phyloP scores from a whole-genome alignment of 2,888 invertebrate species.

The Dryococelus australis region DNA sequence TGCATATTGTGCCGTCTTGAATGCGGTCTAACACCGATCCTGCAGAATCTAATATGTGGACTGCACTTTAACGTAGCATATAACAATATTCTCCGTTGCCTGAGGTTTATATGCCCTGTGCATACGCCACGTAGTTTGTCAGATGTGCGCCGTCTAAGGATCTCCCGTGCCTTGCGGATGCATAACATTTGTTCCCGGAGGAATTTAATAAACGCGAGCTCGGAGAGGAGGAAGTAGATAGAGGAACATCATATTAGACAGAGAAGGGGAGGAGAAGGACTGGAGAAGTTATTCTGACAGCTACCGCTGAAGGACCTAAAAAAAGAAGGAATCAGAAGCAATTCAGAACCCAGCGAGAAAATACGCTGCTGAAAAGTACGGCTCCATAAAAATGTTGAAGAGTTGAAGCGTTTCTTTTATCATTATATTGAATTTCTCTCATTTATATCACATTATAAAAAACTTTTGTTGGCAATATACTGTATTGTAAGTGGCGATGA shows the following conservation, averaged over 20 bases:
- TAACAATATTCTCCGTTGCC: background rate
- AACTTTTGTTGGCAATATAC: no score
- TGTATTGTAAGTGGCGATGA: no score
- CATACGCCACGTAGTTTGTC: background rate
- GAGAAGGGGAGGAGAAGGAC: background rate
- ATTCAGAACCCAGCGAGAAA: background rate
- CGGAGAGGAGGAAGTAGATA: background rate
- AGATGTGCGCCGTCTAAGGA: background rate
- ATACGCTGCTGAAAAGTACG: background rate
- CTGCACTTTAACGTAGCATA: background rate
- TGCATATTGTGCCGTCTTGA: no score
- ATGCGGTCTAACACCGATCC: no score
- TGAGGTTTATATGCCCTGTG: background rate
- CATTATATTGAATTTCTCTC: background rate
- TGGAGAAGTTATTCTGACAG: slow-evolving; percentile 1
- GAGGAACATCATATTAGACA: background rate
- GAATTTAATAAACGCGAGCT: slow-evolving; percentile 9
- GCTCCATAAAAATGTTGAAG: background rate
- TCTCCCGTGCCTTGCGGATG: background rate
- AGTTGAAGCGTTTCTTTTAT: background rate
- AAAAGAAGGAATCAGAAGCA: background rate
- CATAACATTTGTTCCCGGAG: background rate
- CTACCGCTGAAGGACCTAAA: background rate
- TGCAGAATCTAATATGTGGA: background rate
- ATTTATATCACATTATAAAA: no score